Evolutionary conservation across 2,888 invertebrate species (phyloP).

Genomic region (Branchinecta sandiegonensis): DNA sequence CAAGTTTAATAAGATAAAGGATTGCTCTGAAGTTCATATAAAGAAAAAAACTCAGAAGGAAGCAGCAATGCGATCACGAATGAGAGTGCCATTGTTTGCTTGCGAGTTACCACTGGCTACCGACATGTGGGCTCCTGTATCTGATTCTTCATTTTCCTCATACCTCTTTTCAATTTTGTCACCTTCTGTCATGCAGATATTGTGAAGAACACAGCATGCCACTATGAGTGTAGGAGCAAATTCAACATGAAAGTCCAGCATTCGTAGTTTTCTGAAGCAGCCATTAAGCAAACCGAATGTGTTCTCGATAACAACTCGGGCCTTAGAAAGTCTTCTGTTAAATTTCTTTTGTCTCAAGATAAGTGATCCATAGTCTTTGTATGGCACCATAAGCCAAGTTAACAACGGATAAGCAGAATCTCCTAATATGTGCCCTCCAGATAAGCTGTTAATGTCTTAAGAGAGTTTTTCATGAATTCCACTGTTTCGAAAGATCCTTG

Average conservation of each 20-base stretch:
- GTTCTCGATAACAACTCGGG: not conserved
- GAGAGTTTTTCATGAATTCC: not conserved
- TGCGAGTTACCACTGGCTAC: not conserved
- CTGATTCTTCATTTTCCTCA: not conserved
- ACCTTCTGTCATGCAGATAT: not conserved
- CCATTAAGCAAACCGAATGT: not conserved
- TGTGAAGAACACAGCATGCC: not conserved
- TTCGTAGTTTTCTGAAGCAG: not conserved
- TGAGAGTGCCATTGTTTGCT: not conserved
- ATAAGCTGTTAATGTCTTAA: not conserved
- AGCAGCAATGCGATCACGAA: not conserved
- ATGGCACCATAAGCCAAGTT: conserved; percentile 7
- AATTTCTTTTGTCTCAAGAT: not conserved
- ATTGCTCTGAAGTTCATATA: too few relatives aligned
- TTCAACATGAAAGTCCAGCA: not conserved
- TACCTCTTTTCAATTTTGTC: not conserved
- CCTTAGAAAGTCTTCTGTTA: not conserved
- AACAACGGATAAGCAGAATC: conserved; percentile 3
- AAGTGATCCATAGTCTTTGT: not conserved
- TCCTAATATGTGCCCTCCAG: not conserved
- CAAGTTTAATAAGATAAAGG: too few relatives aligned
- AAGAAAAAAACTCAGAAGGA: not conserved
- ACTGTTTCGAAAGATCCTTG: not conserved
- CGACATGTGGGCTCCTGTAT: not conserved
- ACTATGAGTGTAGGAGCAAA: not conserved